Evolutionary conservation across 2,888 invertebrate genomes (phyloP).

Genomic region (Calameuta filiformis): DNA sequence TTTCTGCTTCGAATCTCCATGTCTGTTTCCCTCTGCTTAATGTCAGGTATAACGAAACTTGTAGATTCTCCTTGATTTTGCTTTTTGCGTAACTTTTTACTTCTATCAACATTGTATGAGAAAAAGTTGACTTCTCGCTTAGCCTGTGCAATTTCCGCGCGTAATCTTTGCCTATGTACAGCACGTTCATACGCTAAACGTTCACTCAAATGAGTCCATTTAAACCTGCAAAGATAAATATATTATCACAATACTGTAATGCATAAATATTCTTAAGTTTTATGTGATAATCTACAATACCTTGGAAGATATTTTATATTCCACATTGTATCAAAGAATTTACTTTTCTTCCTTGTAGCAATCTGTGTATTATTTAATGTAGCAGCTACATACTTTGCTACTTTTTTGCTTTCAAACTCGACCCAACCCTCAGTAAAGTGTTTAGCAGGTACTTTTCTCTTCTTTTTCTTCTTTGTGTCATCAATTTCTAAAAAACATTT

Average conservation of each 20-base stretch:
- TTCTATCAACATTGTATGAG: constrained; percentile 83
- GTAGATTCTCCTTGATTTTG: constrained; percentile 43
- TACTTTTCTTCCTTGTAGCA: constrained; percentile 84
- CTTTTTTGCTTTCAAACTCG: constrained; percentile 88
- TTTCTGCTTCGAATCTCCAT: constrained; percentile 53
- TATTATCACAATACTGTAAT: not conserved
- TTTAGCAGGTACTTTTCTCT: constrained; percentile 69
- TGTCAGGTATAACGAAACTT: constrained; percentile 44
- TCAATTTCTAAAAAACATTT: constrained; percentile 42
- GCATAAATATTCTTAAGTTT: not conserved
- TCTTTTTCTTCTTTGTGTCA: constrained; percentile 70
- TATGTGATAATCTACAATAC: constrained; percentile 53
- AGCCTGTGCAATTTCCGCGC: constrained; percentile 90
- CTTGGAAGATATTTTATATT: constrained; percentile 93
- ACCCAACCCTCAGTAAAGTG: constrained; percentile 95
- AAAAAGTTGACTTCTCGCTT: constrained; percentile 91
- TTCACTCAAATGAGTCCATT: constrained; percentile 96
- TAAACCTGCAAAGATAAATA: constrained; percentile 73
- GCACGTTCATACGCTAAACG: constrained; percentile 92
- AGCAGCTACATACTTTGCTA: constrained; percentile 87
- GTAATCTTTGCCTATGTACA: constrained; percentile 85
- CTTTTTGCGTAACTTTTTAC: constrained; percentile 74
- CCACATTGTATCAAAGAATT: constrained; percentile 93
- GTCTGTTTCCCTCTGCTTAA: constrained; percentile 59
- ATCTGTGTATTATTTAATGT: constrained; percentile 89